phyloP scores from a whole-genome alignment of 1,140 invertebrate genomes.

The Portunus trituberculatus region DNA sequence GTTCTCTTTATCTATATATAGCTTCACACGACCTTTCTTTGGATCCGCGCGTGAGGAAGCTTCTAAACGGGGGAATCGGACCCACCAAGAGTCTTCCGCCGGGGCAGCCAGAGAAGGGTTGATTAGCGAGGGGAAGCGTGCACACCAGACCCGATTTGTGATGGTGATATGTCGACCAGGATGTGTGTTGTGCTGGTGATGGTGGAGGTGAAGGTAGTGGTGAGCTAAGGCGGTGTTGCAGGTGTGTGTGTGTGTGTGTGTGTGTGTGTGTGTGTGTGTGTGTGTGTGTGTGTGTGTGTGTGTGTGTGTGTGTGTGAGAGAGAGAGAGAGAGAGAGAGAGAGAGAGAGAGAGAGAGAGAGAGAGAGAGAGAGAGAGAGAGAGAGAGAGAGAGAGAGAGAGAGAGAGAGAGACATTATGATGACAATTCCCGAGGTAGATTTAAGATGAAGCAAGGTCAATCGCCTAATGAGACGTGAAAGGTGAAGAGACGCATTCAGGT shows the following conservation, averaged over 20 bases:
- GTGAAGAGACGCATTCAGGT: too few relatives aligned
- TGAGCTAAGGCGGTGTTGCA: not conserved
- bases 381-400: too few relatives aligned
- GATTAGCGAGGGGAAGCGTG: not conserved
- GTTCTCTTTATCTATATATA: not conserved
- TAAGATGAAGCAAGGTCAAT: too few relatives aligned
- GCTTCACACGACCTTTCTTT: not conserved
- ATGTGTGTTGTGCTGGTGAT: not conserved
- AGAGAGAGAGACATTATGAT: too few relatives aligned
- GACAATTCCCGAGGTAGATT: too few relatives aligned
- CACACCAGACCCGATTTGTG: not conserved
- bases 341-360: too few relatives aligned
- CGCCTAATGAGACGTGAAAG: too few relatives aligned
- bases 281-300: conserved; percentile 47
- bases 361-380: too few relatives aligned
- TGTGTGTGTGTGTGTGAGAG: not conserved
- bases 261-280: conserved; percentile 50
- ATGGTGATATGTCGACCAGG: not conserved
- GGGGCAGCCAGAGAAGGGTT: not conserved
- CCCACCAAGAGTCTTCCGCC: not conserved
- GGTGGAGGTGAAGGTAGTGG: not conserved
- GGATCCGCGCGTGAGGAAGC: not conserved
- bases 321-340: not conserved
- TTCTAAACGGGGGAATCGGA: not conserved
- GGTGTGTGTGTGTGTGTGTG: conserved; percentile 28